Percentiles rank a stretch among this genome's conserved stretches.
Evolutionary conservation across 2,113 vertebrate genomes (phyloP).

Genomic region (Phaetusa simplex): DNA sequence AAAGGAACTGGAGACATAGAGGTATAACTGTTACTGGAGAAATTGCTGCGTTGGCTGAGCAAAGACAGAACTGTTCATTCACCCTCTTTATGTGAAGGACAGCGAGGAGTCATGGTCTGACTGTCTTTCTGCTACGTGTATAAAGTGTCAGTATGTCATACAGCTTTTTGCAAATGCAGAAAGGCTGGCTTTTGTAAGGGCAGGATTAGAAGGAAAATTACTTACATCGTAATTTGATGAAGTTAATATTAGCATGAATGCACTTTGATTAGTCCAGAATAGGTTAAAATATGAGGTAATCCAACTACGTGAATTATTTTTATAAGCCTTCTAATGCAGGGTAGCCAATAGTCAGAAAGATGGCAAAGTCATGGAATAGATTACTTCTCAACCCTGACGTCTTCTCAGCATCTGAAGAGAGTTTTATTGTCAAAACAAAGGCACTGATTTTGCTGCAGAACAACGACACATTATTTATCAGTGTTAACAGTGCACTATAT

Average conservation of each 20-base stretch:
- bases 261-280: constrained; percentile 19
- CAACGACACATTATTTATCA: not conserved
- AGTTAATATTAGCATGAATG: constrained; percentile 32
- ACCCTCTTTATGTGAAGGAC: constrained; percentile 40
- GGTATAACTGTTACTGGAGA: not conserved
- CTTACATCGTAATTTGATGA: constrained; percentile 59
- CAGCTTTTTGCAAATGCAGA: not conserved
- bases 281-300: constrained; percentile 20
- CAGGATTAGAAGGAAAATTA: constrained; percentile 29
- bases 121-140: constrained; percentile 24
- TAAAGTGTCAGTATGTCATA: constrained; percentile 13
- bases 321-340: not conserved
- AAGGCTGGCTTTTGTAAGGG: not conserved
- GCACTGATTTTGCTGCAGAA: not conserved
- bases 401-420: not conserved
- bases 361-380: constrained; percentile 9
- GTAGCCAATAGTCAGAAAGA: not conserved
- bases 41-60: constrained; percentile 16
- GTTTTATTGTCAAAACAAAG: not conserved
- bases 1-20: not conserved
- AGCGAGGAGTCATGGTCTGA: constrained; percentile 30
- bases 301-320: not conserved
- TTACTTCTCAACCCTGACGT: constrained; percentile 26
- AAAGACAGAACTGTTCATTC: constrained; percentile 30
- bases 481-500: not conserved